Evolutionary conservation across 2,888 invertebrate genomes (phyloP).

Genomic region (Leptarthrus brevirostris): DNA sequence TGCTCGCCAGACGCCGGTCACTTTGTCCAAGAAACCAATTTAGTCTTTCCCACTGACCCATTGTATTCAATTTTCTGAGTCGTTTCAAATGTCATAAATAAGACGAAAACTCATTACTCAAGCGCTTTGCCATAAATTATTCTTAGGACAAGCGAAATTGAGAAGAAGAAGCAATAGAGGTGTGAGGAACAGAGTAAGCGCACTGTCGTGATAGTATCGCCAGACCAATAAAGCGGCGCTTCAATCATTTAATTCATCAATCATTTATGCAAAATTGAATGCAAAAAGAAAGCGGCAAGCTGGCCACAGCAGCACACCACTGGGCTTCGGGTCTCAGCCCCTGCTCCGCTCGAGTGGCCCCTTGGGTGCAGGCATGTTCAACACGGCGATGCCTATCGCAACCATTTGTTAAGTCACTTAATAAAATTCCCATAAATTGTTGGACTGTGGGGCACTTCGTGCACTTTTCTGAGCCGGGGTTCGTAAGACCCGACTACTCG

Average conservation of each 20-base stretch:
- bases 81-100: constrained; percentile 55
- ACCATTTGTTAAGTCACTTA: constrained; percentile 58
- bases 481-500: constrained; percentile 14
- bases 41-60: constrained; percentile 48
- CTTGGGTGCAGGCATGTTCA: constrained; percentile 44
- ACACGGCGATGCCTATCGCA: constrained; percentile 51
- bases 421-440: constrained; percentile 58
- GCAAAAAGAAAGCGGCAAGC: constrained; percentile 45
- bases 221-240: constrained; percentile 54
- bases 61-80: constrained; percentile 44
- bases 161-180: constrained; percentile 31
- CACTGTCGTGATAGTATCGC: constrained; percentile 43
- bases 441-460: constrained; percentile 54
- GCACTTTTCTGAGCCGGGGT: constrained; percentile 19
- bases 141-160: constrained; percentile 14
- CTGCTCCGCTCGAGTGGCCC: background rate
- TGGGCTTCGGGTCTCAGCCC: background rate
- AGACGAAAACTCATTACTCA: constrained; percentile 55
- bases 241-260: constrained; percentile 57
- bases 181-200: constrained; percentile 36
- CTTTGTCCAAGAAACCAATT: constrained; percentile 26
- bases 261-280: constrained; percentile 57
- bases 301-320: constrained; percentile 7
- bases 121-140: constrained; percentile 54
- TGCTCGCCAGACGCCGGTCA: background rate